Evolutionary conservation across 2,113 vertebrate genomes (phyloP), one percentile per base, ranked within the genome.

Genomic region (Narcine bancroftii): DNA sequence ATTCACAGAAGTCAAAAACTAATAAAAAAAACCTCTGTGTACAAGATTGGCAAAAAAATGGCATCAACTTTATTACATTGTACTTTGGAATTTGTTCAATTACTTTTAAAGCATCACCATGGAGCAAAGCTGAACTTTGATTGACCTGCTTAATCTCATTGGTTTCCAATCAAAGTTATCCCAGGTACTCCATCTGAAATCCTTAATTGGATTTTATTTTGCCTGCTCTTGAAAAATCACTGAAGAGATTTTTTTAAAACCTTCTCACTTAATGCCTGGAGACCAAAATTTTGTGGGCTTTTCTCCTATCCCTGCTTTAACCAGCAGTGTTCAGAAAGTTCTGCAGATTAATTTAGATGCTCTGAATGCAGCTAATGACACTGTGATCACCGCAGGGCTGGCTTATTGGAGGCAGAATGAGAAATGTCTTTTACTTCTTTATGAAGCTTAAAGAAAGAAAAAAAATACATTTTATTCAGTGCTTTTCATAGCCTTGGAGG

Each of bases 41-140:
- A 47, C 3, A 45, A 24, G 11, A 47, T 47, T 47, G 63, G 24
- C n/a, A 69, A 91, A 56, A 42, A 47, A 69, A 69, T 71, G 6
- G 63, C 29, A 91, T 91, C 26, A 91, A 91, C 89, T 69, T 69
- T 91, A 69, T 91, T 91, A 69, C 63, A 69, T 69, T 91, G 65
- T 15, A 42, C 65, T 91, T 91, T 91, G 63, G 65, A 91, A 69
- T 71, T 29, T 91, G 89, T 71, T 69, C 89, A 69, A 69, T 91
- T 91, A 69, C 39, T 91, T 91, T 91, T 13, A 47, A 33, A 69
- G 45, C 42, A 91, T 24, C 4, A 69, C 71, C 39, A n/a, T n/a
- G n/a, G n/a, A 71, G 89, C 65, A 91, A n/a, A 91, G 21, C 9
- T 91, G 65, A 91, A 5, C 87, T 91, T 65, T 24, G 36, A 42